A percentile compares a stretch with the other conserved stretches of the same genome.
These are phyloP conservation scores for Heliconius hortense DNA, from an alignment of 2,888 invertebrate species.

Conservation along the genomic window DNA sequence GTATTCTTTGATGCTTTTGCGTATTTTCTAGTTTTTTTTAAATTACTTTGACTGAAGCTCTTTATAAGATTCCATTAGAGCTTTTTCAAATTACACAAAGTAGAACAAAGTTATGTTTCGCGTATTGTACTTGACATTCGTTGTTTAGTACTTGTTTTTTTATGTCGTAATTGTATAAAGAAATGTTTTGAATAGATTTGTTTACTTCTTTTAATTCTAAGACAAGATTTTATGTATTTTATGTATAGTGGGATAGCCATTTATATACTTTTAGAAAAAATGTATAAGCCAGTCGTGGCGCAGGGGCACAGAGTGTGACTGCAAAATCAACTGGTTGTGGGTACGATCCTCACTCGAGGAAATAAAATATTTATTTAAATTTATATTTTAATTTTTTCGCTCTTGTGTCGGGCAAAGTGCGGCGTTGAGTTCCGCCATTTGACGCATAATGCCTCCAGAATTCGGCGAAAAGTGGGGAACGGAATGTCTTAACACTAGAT, in stretches of 20 bases:
- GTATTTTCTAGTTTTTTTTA: slow-evolving; percentile 25
- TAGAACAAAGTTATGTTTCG: slow-evolving; percentile 3
- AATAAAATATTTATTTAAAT: no score
- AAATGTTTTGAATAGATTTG: not conserved
- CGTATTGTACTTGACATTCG: not conserved
- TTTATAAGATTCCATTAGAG: slow-evolving; percentile 8
- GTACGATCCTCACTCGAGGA: no score
- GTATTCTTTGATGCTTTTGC: slow-evolving; percentile 29
- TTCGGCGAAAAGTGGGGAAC: no score
- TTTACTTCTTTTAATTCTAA: not conserved
- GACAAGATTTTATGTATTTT: not conserved
- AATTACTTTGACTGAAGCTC: slow-evolving; percentile 23
- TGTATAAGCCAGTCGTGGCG: no score
- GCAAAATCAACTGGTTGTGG: no score
- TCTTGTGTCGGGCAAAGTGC: no score
- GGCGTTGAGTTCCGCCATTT: no score
- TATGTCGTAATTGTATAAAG: not conserved
- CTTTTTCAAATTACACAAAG: slow-evolving; percentile 18
- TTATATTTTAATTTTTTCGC: no score
- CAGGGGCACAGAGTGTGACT: no score
- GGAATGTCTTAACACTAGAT: no score
- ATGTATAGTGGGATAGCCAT: not conserved
- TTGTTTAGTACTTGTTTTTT: not conserved
- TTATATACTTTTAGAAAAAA: not conserved
- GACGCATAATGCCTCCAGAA: no score